Percentiles rank a stretch among this genome's conserved stretches.
phyloP scores from a whole-genome alignment of 2,113 vertebrate genomes.

The Ariopsis seemanni region DNA sequence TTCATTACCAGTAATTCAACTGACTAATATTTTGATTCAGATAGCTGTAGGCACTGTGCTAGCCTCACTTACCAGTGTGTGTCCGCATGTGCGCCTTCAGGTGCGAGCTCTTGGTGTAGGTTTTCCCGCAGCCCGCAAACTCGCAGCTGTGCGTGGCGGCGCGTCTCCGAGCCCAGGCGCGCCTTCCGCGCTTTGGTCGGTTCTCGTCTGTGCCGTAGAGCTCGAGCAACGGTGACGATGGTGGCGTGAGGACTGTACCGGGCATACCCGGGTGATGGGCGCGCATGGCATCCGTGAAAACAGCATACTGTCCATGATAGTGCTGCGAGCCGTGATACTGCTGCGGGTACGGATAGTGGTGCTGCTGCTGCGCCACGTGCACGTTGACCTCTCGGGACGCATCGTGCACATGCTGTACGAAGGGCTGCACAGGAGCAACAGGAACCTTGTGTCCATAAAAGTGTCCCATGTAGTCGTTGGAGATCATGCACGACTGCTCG shows the following conservation, averaged over 20 bases:
- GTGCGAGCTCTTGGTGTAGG: slow-evolving; percentile 91
- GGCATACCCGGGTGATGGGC: slow-evolving; percentile 71
- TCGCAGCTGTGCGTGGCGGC: slow-evolving; percentile 90
- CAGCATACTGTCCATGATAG: slow-evolving; percentile 79
- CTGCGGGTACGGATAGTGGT: slow-evolving; percentile 72
- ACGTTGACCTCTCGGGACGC: slow-evolving; percentile 62
- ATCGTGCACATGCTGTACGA: slow-evolving; percentile 62
- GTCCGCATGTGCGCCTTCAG: slow-evolving; percentile 92
- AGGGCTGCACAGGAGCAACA: slow-evolving; percentile 56
- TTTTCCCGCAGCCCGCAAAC: slow-evolving; percentile 88
- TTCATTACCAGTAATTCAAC: not conserved
- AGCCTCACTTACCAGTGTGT: slow-evolving; percentile 79
- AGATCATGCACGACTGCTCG: slow-evolving; percentile 83
- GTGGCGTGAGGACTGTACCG: slow-evolving; percentile 83
- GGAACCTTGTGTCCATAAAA: slow-evolving; percentile 71
- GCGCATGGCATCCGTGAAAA: slow-evolving; percentile 75
- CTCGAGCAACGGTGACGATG: slow-evolving; percentile 84
- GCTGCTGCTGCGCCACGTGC: slow-evolving; percentile 56
- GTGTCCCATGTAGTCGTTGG: slow-evolving; percentile 69
- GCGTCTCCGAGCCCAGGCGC: slow-evolving; percentile 85
- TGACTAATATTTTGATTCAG: not conserved
- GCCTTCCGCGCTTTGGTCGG: slow-evolving; percentile 83
- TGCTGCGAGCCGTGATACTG: slow-evolving; percentile 62
- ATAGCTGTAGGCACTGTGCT: not conserved
- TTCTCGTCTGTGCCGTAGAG: slow-evolving; percentile 79